phyloP scores from a whole-genome alignment of 2,113 vertebrate genomes.

The Hemichromis elongatus region DNA sequence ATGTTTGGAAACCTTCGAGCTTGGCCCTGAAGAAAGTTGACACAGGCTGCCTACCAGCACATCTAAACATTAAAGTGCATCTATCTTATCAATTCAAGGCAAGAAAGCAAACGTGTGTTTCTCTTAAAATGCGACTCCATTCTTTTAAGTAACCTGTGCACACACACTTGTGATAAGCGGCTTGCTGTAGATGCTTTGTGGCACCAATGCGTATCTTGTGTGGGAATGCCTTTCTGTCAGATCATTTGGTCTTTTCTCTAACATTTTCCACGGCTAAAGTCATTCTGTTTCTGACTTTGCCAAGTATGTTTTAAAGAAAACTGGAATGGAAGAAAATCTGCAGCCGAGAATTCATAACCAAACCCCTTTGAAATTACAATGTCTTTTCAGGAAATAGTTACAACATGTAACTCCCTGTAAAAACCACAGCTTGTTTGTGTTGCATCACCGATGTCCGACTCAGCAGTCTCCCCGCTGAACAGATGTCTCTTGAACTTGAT shows the following conservation, averaged over 20 bases:
- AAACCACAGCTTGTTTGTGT: conserved; percentile 8
- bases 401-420: background rate
- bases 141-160: background rate
- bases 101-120: background rate
- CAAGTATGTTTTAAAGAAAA: background rate
- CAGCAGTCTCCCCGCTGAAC: conserved; percentile 9
- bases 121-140: background rate
- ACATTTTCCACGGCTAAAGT: background rate
- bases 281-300: background rate
- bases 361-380: background rate
- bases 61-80: background rate
- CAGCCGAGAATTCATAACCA: background rate
- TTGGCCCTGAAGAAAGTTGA: background rate
- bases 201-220: background rate
- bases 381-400: background rate
- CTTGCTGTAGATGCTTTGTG: background rate
- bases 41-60: background rate
- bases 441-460: conserved; percentile 21
- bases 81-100: background rate
- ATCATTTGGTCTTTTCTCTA: background rate
- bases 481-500: conserved; percentile 11
- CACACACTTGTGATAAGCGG: background rate
- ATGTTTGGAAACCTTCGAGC: background rate
- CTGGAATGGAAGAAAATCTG: background rate
- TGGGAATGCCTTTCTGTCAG: background rate